Conservation (phyloP, 2,888 invertebrate genomes). For the Diarsia brunnea region DNA sequence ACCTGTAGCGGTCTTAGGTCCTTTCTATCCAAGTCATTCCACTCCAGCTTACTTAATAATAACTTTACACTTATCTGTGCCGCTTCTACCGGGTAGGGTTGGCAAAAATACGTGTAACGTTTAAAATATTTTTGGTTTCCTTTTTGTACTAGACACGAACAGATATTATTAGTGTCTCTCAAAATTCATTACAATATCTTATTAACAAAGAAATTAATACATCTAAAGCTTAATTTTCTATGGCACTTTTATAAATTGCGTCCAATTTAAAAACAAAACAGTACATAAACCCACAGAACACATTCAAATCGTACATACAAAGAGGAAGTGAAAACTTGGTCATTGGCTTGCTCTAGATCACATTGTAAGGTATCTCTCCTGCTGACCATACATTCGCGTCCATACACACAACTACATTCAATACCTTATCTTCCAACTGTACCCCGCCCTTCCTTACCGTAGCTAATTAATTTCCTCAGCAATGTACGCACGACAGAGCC, state of each 20-base stretch:
- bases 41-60: conserved; percentile 66
- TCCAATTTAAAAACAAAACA: not conserved
- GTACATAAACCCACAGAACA: too few species aligned
- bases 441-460: conserved; percentile 68
- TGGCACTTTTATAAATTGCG: not conserved
- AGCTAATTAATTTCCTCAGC: conserved; percentile 82
- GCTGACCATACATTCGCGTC: not conserved
- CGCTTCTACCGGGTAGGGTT: conserved; percentile 55
- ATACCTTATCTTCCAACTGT: conserved; percentile 48
- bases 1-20: conserved; percentile 29
- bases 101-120: conserved; percentile 25
- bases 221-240: too few species aligned
- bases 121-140: not conserved
- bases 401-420: not conserved
- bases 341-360: not conserved
- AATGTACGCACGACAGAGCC: conserved; percentile 66
- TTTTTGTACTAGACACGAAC: not conserved
- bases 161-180: not conserved
- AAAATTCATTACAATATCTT: not conserved
- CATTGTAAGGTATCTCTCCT: not conserved
- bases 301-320: not conserved
- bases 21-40: conserved; percentile 65
- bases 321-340: not conserved
- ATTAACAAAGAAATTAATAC: too few species aligned
- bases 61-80: conserved; percentile 68